phyloP scores from a whole-genome alignment of 2,888 invertebrate genomes.

The Stratiomys singularior region DNA sequence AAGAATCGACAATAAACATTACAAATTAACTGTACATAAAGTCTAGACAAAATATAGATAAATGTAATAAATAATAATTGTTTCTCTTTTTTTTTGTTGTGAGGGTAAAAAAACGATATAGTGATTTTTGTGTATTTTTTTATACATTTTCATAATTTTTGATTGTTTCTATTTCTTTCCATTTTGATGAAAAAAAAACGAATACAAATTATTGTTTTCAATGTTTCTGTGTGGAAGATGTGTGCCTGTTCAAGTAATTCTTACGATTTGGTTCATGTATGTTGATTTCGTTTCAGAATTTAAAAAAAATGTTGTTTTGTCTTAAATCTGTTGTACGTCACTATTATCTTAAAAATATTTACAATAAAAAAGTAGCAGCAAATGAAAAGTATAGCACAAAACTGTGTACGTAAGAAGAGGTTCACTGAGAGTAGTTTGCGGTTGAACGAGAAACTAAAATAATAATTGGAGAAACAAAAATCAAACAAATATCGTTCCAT shows the following conservation, averaged over 20 bases:
- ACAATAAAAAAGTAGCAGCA: constrained; percentile 10
- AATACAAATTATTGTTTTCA: neutral
- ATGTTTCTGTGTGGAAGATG: neutral
- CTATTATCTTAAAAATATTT: neutral
- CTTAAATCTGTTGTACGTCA: neutral
- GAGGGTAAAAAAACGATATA: neutral
- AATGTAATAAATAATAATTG: constrained; percentile 15
- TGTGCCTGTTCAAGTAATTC: too few relatives aligned
- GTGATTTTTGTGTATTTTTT: neutral
- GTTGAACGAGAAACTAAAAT: too few relatives aligned
- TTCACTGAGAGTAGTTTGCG: too few relatives aligned
- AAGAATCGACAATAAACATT: neutral
- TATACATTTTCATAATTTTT: too few relatives aligned
- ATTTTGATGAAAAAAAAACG: too few relatives aligned
- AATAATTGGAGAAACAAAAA: too few relatives aligned
- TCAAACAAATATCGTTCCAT: too few relatives aligned
- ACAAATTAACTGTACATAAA: constrained; percentile 32
- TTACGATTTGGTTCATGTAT: neutral
- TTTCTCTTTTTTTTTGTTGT: neutral
- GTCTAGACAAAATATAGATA: constrained; percentile 20
- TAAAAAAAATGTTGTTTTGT: neutral
- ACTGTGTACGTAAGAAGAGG: too few relatives aligned
- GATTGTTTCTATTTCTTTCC: too few relatives aligned
- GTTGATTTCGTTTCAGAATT: neutral
- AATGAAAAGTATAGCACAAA: neutral